Evolutionary conservation across 2,113 vertebrate species (phyloP).

Genomic region (Typhlomys cinereus): DNA sequence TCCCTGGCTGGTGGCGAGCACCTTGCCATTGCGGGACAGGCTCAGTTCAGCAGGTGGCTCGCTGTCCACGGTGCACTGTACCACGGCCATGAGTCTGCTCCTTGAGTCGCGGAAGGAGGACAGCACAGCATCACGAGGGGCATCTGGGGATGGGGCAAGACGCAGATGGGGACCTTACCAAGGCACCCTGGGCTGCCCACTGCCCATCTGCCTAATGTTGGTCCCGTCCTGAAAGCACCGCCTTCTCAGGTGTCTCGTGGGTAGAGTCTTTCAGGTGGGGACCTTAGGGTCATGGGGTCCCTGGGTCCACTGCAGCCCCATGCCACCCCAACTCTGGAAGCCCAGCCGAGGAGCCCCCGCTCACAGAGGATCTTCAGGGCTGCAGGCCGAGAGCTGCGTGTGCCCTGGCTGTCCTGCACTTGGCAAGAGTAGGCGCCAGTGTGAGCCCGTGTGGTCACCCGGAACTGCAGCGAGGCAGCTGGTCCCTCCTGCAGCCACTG

Average conservation of each 20-base stretch:
- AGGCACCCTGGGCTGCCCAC: neutral
- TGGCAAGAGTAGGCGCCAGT: constrained; percentile 80
- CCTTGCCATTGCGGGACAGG: constrained; percentile 32
- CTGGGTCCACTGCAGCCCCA: neutral
- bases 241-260: neutral
- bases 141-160: constrained; percentile 71
- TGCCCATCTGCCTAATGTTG: neutral
- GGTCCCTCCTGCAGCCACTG: constrained; percentile 79
- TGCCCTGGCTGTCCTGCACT: constrained; percentile 42
- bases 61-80: constrained; percentile 83
- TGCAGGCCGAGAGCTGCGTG: constrained; percentile 58
- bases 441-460: neutral
- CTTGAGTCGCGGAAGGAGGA: constrained; percentile 76
- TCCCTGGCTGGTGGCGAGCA: constrained; percentile 38
- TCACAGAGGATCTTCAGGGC: constrained; percentile 82
- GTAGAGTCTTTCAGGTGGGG: neutral
- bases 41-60: constrained; percentile 75
- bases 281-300: neutral
- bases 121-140: constrained; percentile 74
- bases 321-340: neutral
- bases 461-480: constrained; percentile 26
- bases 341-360: constrained; percentile 19
- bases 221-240: neutral
- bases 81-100: neutral
- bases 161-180: neutral